These are phyloP conservation scores for Lasioglossum pauxillum DNA, from an alignment of 2,888 invertebrate genomes.

Conservation along the genomic window DNA sequence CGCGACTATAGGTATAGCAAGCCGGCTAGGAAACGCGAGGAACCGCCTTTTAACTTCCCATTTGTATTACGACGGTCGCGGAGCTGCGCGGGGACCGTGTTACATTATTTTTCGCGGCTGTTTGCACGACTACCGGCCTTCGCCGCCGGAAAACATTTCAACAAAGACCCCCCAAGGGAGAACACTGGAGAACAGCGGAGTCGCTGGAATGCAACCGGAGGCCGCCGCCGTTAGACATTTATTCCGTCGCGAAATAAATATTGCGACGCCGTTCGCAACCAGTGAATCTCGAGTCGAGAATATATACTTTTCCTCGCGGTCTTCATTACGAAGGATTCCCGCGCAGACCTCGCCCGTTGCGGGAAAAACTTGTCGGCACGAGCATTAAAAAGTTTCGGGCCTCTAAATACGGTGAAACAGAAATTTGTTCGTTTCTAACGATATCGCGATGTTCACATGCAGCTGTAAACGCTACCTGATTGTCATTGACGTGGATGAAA, in stretches of 20 bases:
- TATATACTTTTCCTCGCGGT: conserved; percentile 1
- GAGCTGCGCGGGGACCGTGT: conserved; percentile 31
- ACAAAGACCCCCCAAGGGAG: conserved; percentile 27
- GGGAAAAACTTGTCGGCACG: not conserved
- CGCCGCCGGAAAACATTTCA: conserved; percentile 46
- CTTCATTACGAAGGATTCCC: conserved; percentile 32
- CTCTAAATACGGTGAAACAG: too few species aligned
- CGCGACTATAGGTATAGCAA: conserved; percentile 36
- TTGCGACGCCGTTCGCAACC: conserved; percentile 22
- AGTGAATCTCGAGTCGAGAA: conserved; percentile 20
- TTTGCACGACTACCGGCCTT: conserved; percentile 26
- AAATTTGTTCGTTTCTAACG: not conserved
- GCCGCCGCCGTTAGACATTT: conserved; percentile 33
- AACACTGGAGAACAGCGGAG: not conserved
- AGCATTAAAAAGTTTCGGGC: not conserved
- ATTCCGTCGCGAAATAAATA: conserved; percentile 52
- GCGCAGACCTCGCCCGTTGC: not conserved
- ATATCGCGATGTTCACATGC: not conserved
- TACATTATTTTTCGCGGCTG: conserved; percentile 55
- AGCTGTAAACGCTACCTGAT: not conserved
- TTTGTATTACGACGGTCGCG: conserved; percentile 72
- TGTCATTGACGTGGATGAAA: too few species aligned
- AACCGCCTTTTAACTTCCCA: conserved; percentile 69
- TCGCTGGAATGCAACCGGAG: conserved; percentile 11
- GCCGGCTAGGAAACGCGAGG: conserved; percentile 58